phyloP scores from a whole-genome alignment of 2,113 vertebrate genomes.

The Procavia capensis region DNA sequence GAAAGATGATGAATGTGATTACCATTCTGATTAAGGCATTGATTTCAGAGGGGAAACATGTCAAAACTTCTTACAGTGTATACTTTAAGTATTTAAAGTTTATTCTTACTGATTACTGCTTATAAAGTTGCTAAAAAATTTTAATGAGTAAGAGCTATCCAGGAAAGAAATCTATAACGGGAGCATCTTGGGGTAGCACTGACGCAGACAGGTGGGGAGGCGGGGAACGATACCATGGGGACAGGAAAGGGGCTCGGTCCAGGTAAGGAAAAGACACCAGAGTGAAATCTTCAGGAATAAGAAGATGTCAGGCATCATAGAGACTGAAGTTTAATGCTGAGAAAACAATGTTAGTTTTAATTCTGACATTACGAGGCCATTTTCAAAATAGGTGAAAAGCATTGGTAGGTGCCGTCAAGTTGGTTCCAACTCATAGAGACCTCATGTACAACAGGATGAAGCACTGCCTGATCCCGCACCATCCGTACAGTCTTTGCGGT shows the following conservation, averaged over 20 bases:
- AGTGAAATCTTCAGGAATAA: neutral
- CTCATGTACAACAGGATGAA: too few species aligned
- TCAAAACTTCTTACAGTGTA: neutral
- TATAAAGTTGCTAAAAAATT: neutral
- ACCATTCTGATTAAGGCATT: neutral
- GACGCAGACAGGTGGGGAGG: neutral
- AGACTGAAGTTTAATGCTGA: neutral
- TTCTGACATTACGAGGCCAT: neutral
- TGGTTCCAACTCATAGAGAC: too few species aligned
- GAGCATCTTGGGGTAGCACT: neutral
- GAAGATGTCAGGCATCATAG: neutral
- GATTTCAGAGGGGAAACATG: neutral
- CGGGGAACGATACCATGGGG: neutral
- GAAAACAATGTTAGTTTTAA: neutral
- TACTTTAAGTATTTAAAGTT: neutral
- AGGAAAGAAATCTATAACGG: neutral
- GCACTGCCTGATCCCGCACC: too few species aligned
- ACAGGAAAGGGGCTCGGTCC: neutral
- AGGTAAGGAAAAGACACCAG: neutral
- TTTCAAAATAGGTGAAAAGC: conserved; percentile 17
- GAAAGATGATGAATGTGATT: neutral
- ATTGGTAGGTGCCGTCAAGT: too few species aligned
- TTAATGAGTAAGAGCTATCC: neutral
- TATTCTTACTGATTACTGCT: neutral
- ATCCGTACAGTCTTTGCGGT: too few species aligned